Evolutionary conservation across 2,888 invertebrate species (phyloP).

Genomic region (Taenaris catops): DNA sequence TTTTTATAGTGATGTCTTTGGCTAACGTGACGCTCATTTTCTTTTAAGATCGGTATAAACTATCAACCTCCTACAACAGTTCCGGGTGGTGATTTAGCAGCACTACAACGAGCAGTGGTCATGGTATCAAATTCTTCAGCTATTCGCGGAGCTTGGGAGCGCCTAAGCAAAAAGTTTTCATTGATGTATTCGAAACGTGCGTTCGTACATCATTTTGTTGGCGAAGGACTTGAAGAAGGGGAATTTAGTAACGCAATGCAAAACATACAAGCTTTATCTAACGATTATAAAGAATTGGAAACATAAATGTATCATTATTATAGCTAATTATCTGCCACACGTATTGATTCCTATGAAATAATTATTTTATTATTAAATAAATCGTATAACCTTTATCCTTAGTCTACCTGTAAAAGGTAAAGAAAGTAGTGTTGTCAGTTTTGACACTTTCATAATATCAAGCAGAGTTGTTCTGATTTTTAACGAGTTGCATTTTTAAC

Average conservation of each 20-base stretch:
- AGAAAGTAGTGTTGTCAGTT: too few species aligned
- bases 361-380: too few species aligned
- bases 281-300: slow-evolving; percentile 85
- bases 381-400: too few species aligned
- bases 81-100: slow-evolving; percentile 87
- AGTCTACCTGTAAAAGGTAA: too few species aligned
- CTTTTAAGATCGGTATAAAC: slow-evolving; percentile 84
- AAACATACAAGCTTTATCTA: slow-evolving; percentile 81
- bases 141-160: slow-evolving; percentile 89
- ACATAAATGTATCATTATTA: slow-evolving; percentile 13
- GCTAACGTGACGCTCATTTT: too few species aligned
- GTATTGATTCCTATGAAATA: not conserved
- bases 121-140: slow-evolving; percentile 92
- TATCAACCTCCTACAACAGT: slow-evolving; percentile 88
- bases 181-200: slow-evolving; percentile 91
- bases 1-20: too few species aligned
- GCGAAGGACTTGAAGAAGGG: slow-evolving; percentile 86
- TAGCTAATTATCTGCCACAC: not conserved
- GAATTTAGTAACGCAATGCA: slow-evolving; percentile 81
- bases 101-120: slow-evolving; percentile 87
- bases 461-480: too few species aligned
- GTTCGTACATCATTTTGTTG: slow-evolving; percentile 92
- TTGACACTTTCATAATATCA: too few species aligned
- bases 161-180: slow-evolving; percentile 88
- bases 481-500: too few species aligned